Conservation (phyloP, 1,140 invertebrate species). For the Eufriesea mexicana region DNA sequence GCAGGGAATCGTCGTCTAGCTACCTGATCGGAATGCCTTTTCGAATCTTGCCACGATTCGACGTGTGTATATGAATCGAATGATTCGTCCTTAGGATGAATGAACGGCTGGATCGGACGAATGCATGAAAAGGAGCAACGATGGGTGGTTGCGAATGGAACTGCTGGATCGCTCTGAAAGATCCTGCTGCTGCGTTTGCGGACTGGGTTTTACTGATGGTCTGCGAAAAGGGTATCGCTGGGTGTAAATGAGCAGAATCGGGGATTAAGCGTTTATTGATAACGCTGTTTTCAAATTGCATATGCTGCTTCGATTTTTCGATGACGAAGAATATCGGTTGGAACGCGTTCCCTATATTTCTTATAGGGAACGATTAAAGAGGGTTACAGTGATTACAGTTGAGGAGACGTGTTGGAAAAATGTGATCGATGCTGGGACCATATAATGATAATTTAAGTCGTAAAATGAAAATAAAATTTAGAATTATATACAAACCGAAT, state of each 20-base stretch:
- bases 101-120: background rate
- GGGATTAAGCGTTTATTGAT: background rate
- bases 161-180: background rate
- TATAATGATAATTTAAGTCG: no score
- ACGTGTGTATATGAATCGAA: slow-evolving; percentile 17
- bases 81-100: slow-evolving; percentile 8
- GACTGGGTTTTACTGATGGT: background rate
- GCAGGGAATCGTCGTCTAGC: background rate
- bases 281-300: background rate
- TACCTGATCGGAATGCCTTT: slow-evolving; percentile 28
- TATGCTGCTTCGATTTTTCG: background rate
- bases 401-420: no score
- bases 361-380: no score
- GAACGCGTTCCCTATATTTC: no score
- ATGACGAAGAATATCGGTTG: background rate
- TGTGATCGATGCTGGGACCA: no score
- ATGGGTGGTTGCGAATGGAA: background rate
- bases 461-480: no score
- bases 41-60: slow-evolving; percentile 18
- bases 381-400: no score
- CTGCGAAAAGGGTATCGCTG: background rate
- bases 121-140: background rate
- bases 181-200: background rate
- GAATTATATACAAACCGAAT: no score
- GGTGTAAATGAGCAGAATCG: background rate